Percentiles rank a stretch among this genome's conserved stretches.
phyloP scores from a whole-genome alignment of 2,113 vertebrate species.

The Xyliphius kryptos region DNA sequence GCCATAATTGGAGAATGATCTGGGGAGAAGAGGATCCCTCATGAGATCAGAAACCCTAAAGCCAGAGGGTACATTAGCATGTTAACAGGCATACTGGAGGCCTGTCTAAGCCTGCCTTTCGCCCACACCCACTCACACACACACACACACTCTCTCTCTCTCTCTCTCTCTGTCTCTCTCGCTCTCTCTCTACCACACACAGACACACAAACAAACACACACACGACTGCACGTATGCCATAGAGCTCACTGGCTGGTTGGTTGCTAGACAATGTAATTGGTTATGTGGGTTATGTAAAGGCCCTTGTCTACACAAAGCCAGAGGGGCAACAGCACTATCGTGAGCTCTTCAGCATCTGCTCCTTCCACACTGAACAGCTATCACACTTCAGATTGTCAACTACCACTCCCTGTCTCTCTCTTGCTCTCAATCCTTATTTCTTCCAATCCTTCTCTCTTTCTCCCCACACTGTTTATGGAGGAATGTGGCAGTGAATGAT shows the following conservation, averaged over 20 bases:
- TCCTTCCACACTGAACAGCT: conserved; percentile 63
- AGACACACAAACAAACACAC: no score
- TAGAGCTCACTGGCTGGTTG: conserved; percentile 51
- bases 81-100: conserved; percentile 53
- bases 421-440: no score
- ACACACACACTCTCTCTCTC: no score
- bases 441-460: conserved; percentile 31
- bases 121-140: conserved; percentile 22
- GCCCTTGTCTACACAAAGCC: conserved; percentile 71
- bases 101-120: conserved; percentile 56
- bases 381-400: conserved; percentile 56
- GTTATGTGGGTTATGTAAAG: conserved; percentile 76
- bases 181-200: no score
- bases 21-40: conserved; percentile 17
- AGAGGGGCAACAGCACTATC: conserved; percentile 59
- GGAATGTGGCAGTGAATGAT: conserved; percentile 47
- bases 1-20: not conserved
- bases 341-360: conserved; percentile 64
- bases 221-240: not conserved
- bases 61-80: conserved; percentile 44
- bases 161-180: no score
- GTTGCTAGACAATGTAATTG: conserved; percentile 74
- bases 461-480: conserved; percentile 29
- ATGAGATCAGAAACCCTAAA: conserved; percentile 38
- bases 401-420: not conserved